Conservation (phyloP, 2,888 invertebrate genomes). For the Drosophila diplacantha region DNA sequence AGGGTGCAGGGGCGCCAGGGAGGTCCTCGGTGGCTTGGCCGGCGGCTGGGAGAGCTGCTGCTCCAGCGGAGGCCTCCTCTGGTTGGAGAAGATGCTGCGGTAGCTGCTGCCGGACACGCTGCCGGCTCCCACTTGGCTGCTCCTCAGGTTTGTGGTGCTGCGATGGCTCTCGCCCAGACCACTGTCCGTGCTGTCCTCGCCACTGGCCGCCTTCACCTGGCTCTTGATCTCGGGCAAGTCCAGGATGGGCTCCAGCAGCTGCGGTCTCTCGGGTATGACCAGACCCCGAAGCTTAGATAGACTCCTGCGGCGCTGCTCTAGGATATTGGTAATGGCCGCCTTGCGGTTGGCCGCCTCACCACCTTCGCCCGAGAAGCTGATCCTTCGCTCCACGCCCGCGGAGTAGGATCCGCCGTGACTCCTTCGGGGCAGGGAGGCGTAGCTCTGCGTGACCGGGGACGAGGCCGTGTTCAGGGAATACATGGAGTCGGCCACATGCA, state of each 20-base stretch:
- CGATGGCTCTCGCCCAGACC: slow-evolving; percentile 66
- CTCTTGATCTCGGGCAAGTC: slow-evolving; percentile 92
- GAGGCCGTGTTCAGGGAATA: slow-evolving; percentile 74
- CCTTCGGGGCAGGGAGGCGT: slow-evolving; percentile 55
- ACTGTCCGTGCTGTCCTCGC: slow-evolving; percentile 73
- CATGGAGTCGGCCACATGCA: slow-evolving; percentile 76
- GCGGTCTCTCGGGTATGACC: slow-evolving; percentile 88
- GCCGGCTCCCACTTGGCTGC: slow-evolving; percentile 7
- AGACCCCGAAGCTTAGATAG: slow-evolving; percentile 92
- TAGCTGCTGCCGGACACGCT: slow-evolving; percentile 55
- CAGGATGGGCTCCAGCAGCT: slow-evolving; percentile 81
- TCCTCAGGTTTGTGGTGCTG: slow-evolving; percentile 17
- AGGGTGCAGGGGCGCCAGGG: slow-evolving; percentile 58
- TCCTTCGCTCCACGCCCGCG: slow-evolving; percentile 77
- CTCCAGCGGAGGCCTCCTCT: slow-evolving; percentile 65
- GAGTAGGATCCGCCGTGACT: slow-evolving; percentile 49
- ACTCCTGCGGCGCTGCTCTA: slow-evolving; percentile 89
- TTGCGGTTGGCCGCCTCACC: slow-evolving; percentile 79
- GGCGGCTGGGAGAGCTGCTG: slow-evolving; percentile 65
- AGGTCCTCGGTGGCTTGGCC: slow-evolving; percentile 76
- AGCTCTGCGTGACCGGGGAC: slow-evolving; percentile 56
- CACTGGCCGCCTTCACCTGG: slow-evolving; percentile 78
- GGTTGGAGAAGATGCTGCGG: slow-evolving; percentile 59
- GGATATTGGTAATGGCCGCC: slow-evolving; percentile 85
- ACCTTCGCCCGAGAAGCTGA: slow-evolving; percentile 73